phyloP scores from a whole-genome alignment of 2,113 vertebrate genomes.

The Chinchilla lanigera region DNA sequence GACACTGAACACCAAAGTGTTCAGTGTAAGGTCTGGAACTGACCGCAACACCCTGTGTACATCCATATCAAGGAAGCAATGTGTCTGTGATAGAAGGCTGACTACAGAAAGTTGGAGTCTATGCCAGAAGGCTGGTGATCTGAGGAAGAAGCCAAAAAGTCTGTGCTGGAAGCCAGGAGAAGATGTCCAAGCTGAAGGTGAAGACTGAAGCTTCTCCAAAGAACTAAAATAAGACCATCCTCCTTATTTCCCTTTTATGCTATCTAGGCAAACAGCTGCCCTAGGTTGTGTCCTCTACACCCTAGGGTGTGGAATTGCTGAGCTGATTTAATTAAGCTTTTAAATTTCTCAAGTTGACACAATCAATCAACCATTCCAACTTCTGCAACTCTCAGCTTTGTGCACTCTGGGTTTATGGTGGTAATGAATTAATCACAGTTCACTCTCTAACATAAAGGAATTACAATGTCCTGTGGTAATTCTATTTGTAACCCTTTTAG shows the following conservation, averaged over 20 bases:
- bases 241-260: background rate
- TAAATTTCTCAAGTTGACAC: background rate
- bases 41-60: background rate
- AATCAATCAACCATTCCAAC: background rate
- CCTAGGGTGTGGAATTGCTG: background rate
- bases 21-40: background rate
- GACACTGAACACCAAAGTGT: background rate
- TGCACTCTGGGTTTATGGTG: background rate
- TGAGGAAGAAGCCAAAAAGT: background rate
- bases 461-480: background rate
- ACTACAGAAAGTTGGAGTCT: background rate
- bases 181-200: background rate
- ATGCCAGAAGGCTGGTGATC: background rate
- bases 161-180: background rate
- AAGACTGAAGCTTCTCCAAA: background rate
- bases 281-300: background rate
- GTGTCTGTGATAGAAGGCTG: background rate
- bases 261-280: background rate
- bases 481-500: background rate
- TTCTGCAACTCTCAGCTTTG: background rate
- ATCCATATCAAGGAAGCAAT: background rate
- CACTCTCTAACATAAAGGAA: background rate
- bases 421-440: background rate
- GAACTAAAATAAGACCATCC: background rate
- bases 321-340: background rate